Conservation (phyloP, 2,888 invertebrate genomes). For the Drosophila formosana region DNA sequence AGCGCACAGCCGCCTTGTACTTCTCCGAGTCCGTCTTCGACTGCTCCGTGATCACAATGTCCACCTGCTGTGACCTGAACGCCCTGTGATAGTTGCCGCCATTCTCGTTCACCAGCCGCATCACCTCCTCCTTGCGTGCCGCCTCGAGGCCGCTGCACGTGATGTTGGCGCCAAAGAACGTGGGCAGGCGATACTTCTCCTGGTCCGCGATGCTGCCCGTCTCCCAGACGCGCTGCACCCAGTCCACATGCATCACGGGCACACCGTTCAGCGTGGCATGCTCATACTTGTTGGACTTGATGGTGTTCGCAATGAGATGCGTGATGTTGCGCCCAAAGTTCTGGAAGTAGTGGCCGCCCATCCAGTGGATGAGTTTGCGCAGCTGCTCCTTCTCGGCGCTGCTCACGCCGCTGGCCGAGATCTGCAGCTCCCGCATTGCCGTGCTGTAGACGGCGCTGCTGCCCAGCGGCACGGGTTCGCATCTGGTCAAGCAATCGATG, state of each 20-base stretch:
- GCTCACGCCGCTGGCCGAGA: constrained; percentile 89
- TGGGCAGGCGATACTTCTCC: constrained; percentile 87
- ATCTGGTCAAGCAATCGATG: constrained; percentile 90
- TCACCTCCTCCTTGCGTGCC: constrained; percentile 86
- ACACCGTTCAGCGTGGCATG: constrained; percentile 86
- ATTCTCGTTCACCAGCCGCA: constrained; percentile 89
- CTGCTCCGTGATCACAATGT: constrained; percentile 83
- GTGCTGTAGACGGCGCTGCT: constrained; percentile 92
- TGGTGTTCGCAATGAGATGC: constrained; percentile 92
- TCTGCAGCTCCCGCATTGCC: constrained; percentile 90
- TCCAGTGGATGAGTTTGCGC: constrained; percentile 88
- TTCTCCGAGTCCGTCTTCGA: constrained; percentile 82
- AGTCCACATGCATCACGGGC: constrained; percentile 91
- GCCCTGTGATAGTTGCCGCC: constrained; percentile 88
- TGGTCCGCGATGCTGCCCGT: constrained; percentile 87
- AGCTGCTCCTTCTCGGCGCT: constrained; percentile 87
- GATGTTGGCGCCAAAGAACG: constrained; percentile 92
- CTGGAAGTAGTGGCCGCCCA: constrained; percentile 91
- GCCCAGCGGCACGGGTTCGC: constrained; percentile 90
- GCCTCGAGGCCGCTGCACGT: constrained; percentile 89
- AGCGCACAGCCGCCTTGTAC: constrained; percentile 83
- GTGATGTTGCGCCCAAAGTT: constrained; percentile 89
- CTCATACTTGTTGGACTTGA: constrained; percentile 91
- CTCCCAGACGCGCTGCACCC: constrained; percentile 94
- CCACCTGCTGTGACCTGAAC: constrained; percentile 83